phyloP scores from a whole-genome alignment of 2,888 invertebrate genomes.

The Trissolcus brochymenae region DNA sequence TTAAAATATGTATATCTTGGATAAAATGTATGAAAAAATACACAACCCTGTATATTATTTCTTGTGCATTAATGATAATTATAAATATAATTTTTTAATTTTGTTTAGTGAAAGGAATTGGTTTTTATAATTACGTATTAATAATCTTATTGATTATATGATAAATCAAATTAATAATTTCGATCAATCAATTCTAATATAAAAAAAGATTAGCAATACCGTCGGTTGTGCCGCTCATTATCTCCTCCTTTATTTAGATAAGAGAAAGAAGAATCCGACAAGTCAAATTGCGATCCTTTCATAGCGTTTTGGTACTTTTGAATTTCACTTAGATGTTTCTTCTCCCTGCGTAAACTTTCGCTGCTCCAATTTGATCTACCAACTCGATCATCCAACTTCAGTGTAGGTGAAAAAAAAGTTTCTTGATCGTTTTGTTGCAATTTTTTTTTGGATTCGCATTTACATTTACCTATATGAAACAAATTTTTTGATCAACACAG shows the following conservation, averaged over 20 bases:
- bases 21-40: too few species aligned
- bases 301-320: constrained; percentile 39
- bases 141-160: neutral
- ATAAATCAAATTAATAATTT: neutral
- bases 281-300: constrained; percentile 3
- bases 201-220: neutral
- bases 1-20: too few species aligned
- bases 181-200: neutral
- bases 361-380: neutral
- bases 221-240: neutral
- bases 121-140: too few species aligned
- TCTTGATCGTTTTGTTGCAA: neutral
- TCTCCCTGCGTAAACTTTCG: neutral
- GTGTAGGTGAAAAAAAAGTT: too few species aligned
- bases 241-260: neutral
- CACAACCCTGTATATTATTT: too few species aligned
- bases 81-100: too few species aligned
- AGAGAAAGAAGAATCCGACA: neutral
- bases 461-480: constrained; percentile 28
- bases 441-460: constrained; percentile 18
- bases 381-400: too few species aligned
- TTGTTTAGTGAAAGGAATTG: too few species aligned
- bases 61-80: too few species aligned
- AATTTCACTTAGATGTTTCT: constrained; percentile 23
- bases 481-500: neutral